Percentiles rank a stretch among this genome's conserved stretches.
phyloP scores from a whole-genome alignment of 1,140 invertebrate species.

The Drosophila subobscura region DNA sequence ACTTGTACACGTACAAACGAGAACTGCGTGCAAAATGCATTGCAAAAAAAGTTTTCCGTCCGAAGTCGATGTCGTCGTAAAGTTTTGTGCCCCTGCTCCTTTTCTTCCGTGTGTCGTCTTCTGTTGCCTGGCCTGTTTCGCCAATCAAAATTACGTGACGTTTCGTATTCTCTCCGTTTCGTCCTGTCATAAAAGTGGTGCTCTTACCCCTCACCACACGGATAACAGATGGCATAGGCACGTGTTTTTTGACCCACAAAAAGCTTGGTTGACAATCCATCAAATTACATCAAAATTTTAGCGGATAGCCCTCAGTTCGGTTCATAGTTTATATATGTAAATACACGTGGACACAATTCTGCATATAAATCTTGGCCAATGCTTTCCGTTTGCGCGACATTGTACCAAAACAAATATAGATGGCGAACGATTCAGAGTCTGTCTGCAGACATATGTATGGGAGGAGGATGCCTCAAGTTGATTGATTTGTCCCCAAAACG shows the following conservation, averaged over 20 bases:
- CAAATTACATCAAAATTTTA: too few relatives aligned
- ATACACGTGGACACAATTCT: too few relatives aligned
- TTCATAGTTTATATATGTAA: too few relatives aligned
- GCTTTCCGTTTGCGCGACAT: conserved; percentile 3
- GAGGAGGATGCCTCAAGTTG: conserved; percentile 20
- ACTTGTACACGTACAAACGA: conserved; percentile 76
- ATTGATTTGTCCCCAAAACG: conserved; percentile 50
- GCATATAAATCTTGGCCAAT: background rate
- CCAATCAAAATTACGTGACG: conserved; percentile 80
- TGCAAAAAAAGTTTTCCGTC: conserved; percentile 20
- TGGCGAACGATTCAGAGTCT: background rate
- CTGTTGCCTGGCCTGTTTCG: conserved; percentile 61
- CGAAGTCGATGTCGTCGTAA: too few relatives aligned
- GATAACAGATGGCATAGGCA: conserved; percentile 39
- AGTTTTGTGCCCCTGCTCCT: conserved; percentile 5
- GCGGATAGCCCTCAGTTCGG: too few relatives aligned
- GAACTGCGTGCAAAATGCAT: conserved; percentile 53
- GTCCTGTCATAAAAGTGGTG: conserved; percentile 37
- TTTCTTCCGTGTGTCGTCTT: conserved; percentile 63
- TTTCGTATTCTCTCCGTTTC: conserved; percentile 34
- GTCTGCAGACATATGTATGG: background rate
- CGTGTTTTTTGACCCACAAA: conserved; percentile 45
- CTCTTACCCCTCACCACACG: conserved; percentile 4
- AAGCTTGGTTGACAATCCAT: background rate
- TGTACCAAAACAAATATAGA: background rate